Evolutionary conservation across 2,113 vertebrate species (phyloP).

Genomic region (Lophochroa leadbeateri): DNA sequence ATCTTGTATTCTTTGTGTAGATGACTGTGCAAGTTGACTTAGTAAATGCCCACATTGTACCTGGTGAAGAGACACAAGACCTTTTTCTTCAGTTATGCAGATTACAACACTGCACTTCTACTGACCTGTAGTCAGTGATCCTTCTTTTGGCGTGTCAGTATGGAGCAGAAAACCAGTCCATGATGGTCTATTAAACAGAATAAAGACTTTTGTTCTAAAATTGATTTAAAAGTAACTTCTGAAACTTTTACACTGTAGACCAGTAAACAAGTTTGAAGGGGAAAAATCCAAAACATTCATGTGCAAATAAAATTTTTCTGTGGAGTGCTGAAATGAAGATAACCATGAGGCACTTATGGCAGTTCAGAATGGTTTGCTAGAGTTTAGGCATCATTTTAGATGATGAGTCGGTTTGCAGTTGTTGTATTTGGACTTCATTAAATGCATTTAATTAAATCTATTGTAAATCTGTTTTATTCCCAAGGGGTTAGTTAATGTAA

Average conservation of each 20-base stretch:
- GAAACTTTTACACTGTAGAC: neutral
- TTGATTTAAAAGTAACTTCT: neutral
- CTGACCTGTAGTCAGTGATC: neutral
- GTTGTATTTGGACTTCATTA: conserved; percentile 57
- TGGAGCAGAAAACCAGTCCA: neutral
- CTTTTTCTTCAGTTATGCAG: neutral
- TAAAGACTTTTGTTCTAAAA: neutral
- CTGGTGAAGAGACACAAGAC: neutral
- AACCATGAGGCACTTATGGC: neutral
- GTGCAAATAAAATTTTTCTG: neutral
- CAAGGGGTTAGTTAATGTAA: conserved; percentile 39
- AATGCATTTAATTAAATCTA: conserved; percentile 60
- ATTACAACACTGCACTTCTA: neutral
- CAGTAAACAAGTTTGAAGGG: neutral
- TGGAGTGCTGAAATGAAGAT: neutral
- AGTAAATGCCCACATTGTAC: neutral
- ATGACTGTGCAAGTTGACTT: neutral
- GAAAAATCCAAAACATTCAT: neutral
- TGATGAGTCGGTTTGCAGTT: neutral
- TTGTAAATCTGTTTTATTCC: conserved; percentile 55
- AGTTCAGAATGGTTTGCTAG: neutral
- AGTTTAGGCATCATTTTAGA: conserved; percentile 3
- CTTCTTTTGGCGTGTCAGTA: neutral
- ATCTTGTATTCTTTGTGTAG: neutral
- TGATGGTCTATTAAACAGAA: neutral